Conservation (phyloP, 2,797 vertebrate species). For the Macropodus opercularis region DNA sequence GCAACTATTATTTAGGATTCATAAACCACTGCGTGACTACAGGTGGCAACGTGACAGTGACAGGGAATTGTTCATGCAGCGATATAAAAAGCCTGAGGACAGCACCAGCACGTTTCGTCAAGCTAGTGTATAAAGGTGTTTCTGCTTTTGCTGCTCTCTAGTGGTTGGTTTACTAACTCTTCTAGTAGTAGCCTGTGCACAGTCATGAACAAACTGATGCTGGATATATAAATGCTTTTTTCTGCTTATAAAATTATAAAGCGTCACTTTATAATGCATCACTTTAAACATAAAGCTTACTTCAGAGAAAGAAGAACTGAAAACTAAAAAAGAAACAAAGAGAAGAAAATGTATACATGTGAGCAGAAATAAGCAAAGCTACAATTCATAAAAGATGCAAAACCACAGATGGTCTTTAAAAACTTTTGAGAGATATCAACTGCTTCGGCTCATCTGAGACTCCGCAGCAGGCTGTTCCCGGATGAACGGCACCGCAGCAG, state of each 20-base stretch:
- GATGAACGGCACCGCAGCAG: background rate
- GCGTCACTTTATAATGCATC: no score
- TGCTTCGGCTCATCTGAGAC: constrained; percentile 1
- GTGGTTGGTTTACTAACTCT: constrained; percentile 20
- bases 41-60: constrained; percentile 1
- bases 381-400: background rate
- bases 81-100: background rate
- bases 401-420: background rate
- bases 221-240: no score
- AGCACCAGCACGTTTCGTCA: constrained; percentile 1
- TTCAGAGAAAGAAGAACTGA: background rate
- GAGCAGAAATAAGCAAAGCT: background rate
- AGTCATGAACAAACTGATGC: no score
- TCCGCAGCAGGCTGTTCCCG: background rate
- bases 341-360: background rate
- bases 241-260: no score
- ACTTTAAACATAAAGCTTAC: background rate
- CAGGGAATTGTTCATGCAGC: background rate
- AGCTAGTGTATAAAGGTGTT: background rate
- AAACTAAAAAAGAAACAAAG: no score
- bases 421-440: background rate
- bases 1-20: background rate
- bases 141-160: constrained; percentile 37
- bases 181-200: no score
- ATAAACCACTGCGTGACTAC: background rate